Percentiles rank a stretch among this genome's conserved stretches.
These are phyloP conservation scores for Meta bourneti DNA, from an alignment of 2,888 invertebrate genomes.

Conservation along the genomic window DNA sequence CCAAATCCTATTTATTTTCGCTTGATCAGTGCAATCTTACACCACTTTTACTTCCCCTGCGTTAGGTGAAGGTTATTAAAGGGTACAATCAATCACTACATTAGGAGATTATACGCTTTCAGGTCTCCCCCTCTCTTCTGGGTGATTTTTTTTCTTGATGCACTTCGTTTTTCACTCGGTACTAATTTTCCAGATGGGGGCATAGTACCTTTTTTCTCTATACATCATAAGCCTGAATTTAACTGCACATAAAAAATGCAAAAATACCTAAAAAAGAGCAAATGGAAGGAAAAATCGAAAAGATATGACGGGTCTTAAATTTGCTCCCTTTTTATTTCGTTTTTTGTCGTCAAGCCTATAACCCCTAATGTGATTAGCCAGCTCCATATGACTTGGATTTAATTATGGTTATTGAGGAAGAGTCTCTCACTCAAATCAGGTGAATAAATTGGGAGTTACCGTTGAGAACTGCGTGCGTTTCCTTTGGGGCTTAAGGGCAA, in stretches of 20 bases:
- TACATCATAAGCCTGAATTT: constrained; percentile 2
- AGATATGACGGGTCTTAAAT: constrained; percentile 44
- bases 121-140: neutral
- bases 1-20: too few relatives aligned
- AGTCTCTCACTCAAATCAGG: constrained; percentile 6
- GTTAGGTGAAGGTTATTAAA: constrained; percentile 63
- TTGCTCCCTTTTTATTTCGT: constrained; percentile 13
- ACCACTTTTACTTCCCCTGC: neutral
- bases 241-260: constrained; percentile 32
- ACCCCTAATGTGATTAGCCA: constrained; percentile 37
- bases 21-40: neutral
- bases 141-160: neutral
- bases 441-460: constrained; percentile 29
- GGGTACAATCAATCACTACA: constrained; percentile 66
- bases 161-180: constrained; percentile 34
- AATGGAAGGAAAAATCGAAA: constrained; percentile 4
- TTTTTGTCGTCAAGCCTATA: constrained; percentile 14
- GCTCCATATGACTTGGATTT: constrained; percentile 39
- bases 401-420: constrained; percentile 55
- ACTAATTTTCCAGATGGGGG: constrained; percentile 62
- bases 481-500: neutral
- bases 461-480: neutral
- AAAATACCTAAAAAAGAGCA: constrained; percentile 23
- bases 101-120: constrained; percentile 65
- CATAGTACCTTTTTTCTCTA: neutral